Evolutionary conservation across 2,888 invertebrate species (phyloP).

Genomic region (Drosophila conformis): DNA sequence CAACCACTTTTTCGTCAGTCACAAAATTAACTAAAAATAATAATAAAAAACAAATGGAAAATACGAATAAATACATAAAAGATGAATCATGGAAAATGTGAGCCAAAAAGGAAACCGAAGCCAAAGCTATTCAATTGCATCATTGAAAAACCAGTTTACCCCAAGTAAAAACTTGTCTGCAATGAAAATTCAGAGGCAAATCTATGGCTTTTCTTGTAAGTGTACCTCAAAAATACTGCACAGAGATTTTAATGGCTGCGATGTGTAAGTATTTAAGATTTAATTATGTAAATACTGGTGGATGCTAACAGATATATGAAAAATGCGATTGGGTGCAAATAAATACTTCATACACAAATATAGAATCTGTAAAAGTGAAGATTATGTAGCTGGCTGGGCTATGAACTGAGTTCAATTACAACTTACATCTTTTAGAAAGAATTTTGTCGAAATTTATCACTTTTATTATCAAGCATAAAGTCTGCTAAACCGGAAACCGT

Average conservation of each 20-base stretch:
- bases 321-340: background rate
- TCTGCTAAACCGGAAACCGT: background rate
- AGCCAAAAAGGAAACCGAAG: slow-evolving; percentile 35
- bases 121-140: slow-evolving; percentile 67
- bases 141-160: slow-evolving; percentile 63
- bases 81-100: slow-evolving; percentile 20
- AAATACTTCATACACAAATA: no score
- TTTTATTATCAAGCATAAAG: background rate
- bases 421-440: background rate
- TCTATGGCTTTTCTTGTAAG: slow-evolving; percentile 2
- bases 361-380: no score
- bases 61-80: slow-evolving; percentile 14
- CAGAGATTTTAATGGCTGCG: slow-evolving; percentile 6
- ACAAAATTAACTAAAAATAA: slow-evolving; percentile 40
- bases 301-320: background rate
- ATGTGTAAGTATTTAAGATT: background rate
- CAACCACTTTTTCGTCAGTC: slow-evolving; percentile 66
- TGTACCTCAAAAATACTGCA: background rate
- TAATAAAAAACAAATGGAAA: slow-evolving; percentile 19
- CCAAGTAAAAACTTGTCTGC: slow-evolving; percentile 18
- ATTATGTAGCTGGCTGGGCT: no score
- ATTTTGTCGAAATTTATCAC: background rate
- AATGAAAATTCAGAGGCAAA: slow-evolving; percentile 39
- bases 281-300: background rate
- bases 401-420: background rate